Evolutionary conservation across 2,113 vertebrate genomes (phyloP), one percentile per base, ranked within the genome.

Genomic region (Ceratotherium simum): DNA sequence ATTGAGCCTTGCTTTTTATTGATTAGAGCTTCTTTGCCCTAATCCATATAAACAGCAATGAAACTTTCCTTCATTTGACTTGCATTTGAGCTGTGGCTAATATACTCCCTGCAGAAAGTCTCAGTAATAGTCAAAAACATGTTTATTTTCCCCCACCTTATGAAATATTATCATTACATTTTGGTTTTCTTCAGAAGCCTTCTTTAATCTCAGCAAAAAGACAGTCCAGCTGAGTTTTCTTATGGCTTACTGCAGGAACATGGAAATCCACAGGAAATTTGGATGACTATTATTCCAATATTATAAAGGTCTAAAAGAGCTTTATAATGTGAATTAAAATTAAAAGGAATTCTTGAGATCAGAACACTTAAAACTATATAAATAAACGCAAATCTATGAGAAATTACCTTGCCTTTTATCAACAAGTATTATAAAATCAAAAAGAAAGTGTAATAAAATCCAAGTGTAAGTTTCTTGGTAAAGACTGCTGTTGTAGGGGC

Each of bases 241-340:
- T 54, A 36, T 51, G 67, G 78, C 64, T 93, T 95, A 76, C 81
- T 39, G 11, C 27, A 73, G 39, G 39, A 89, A 31, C 17, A 20
- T 72, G n/a, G 67, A 96, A 95, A 94, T 78, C 87, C 86, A 78
- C 36, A 48, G 82, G 60, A 95, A 81, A 72, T 89, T 62, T 86
- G 72, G 33, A 78, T 89, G 96, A 60, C 72, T 76, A 2, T 75
- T 93, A 36, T 75, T 92, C 42, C 31, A 80, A 13, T 85, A 56
- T 90, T 90, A 33, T 51, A 79, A 69, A 85, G n/a, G 33, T 58
- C 92, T 95, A 31, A 83, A 76, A 95, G 39, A 87, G 65, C 23
- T 90, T 81, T 88, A n/a, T 65, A 29, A 67, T 58, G 10, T 48
- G 10, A 58, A 73, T 62, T 65, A 69, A 72, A 86, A 87, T 90